Evolutionary conservation across 2,797 vertebrate species (phyloP).

Genomic region (Lagorchestes hirsutus): DNA sequence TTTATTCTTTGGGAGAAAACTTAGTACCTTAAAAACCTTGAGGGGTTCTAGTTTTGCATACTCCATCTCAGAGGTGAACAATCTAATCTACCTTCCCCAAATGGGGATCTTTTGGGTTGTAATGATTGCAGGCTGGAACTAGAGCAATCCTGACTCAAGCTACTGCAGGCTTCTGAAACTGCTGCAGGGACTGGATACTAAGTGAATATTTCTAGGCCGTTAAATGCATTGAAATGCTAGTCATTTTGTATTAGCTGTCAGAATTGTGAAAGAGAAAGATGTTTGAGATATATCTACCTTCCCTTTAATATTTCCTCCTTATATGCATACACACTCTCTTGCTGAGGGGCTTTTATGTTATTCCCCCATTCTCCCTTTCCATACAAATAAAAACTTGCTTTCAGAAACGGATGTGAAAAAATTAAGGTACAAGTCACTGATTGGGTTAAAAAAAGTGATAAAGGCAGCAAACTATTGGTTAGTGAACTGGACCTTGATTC

Average conservation of each 20-base stretch:
- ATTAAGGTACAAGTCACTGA: neutral
- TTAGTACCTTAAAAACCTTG: neutral
- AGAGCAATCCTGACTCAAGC: neutral
- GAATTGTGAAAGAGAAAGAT: neutral
- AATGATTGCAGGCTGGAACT: neutral
- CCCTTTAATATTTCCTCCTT: neutral
- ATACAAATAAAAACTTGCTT: neutral
- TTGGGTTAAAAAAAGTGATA: neutral
- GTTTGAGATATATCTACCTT: neutral
- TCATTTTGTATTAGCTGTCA: neutral
- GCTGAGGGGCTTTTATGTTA: neutral
- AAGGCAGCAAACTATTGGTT: neutral
- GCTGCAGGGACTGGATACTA: neutral
- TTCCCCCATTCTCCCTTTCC: neutral
- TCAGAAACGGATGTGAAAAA: neutral
- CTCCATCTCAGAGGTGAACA: neutral
- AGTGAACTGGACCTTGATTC: neutral
- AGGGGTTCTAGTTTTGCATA: neutral
- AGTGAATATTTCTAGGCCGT: neutral
- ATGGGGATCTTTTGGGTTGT: neutral
- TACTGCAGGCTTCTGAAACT: neutral
- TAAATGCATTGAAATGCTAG: neutral
- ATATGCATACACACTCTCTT: neutral
- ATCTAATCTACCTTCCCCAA: neutral
- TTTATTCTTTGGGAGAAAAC: neutral